Conservation (phyloP, 2,113 vertebrate genomes). For the Ailurus styani region DNA sequence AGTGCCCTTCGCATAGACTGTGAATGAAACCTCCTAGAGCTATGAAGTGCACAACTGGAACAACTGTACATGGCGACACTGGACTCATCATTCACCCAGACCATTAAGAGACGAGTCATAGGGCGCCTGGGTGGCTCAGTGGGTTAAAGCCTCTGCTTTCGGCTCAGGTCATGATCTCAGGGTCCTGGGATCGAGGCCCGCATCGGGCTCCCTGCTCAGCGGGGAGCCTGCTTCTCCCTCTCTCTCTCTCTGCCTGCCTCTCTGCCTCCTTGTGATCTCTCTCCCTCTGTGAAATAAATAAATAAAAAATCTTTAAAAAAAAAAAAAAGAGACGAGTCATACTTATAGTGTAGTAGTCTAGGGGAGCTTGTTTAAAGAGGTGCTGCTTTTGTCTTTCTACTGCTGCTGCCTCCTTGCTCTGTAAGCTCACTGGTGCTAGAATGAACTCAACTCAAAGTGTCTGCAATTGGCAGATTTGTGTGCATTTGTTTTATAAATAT, state of each 20-base stretch:
- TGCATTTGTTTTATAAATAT: constrained; percentile 18
- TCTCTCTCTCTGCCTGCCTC: too few relatives aligned
- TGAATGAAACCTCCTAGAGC: not conserved
- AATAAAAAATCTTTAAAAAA: too few relatives aligned
- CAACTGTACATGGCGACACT: not conserved
- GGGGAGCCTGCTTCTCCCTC: too few relatives aligned
- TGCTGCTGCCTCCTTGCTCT: not conserved
- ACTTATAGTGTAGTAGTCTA: accelerated
- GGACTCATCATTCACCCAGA: not conserved
- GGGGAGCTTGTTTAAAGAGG: not conserved
- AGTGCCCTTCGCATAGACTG: not conserved
- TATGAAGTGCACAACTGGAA: not conserved
- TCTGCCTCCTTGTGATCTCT: too few relatives aligned
- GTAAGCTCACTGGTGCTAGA: not conserved
- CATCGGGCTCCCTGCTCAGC: too few relatives aligned
- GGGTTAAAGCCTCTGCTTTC: too few relatives aligned
- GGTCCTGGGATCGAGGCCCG: too few relatives aligned
- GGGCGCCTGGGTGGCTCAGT: too few relatives aligned
- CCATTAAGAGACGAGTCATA: not conserved
- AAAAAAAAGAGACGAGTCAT: too few relatives aligned
- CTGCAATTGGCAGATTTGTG: not conserved
- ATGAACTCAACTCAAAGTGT: not conserved
- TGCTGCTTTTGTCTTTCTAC: not conserved
- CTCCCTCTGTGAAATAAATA: too few relatives aligned
- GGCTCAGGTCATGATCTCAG: too few relatives aligned